Conservation (phyloP, 2,113 vertebrate genomes). For the Vidua macroura region DNA sequence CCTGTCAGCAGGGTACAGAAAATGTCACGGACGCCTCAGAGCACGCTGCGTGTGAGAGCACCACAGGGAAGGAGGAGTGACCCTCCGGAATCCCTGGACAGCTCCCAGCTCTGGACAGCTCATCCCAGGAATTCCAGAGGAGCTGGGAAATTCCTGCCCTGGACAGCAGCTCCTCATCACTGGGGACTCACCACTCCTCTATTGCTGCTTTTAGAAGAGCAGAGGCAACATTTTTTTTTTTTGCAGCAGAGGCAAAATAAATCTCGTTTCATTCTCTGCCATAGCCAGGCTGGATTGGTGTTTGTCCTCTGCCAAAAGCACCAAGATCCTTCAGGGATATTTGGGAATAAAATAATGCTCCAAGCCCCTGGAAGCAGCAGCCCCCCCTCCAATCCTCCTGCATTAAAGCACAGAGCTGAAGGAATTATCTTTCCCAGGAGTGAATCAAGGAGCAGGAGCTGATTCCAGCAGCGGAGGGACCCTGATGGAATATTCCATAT, state of each 20-base stretch:
- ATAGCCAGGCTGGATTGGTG: fast-evolving
- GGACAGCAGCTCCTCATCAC: fast-evolving
- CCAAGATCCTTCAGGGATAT: not conserved
- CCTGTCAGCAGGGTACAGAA: fast-evolving
- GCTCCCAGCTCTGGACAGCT: not conserved
- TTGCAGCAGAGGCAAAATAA: not conserved
- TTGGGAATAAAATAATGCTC: not conserved
- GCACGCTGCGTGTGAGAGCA: not conserved
- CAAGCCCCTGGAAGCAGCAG: not conserved
- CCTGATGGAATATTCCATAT: not conserved
- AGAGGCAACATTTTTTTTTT: not conserved
- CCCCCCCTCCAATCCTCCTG: fast-evolving
- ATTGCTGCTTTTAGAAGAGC: not conserved
- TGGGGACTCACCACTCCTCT: not conserved
- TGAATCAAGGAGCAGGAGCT: not conserved
- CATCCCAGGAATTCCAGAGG: not conserved
- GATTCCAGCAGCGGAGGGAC: not conserved
- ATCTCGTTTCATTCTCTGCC: fast-evolving
- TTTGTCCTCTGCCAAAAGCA: not conserved
- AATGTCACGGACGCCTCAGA: not conserved
- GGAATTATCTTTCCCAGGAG: not conserved
- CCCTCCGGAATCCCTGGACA: not conserved
- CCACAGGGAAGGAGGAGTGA: not conserved
- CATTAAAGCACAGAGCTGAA: not conserved
- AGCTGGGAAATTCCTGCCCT: not conserved